Evolutionary conservation across 1,140 invertebrate species (phyloP), one percentile per base, ranked within the genome.

Genomic region (Oryctes rhinoceros): DNA sequence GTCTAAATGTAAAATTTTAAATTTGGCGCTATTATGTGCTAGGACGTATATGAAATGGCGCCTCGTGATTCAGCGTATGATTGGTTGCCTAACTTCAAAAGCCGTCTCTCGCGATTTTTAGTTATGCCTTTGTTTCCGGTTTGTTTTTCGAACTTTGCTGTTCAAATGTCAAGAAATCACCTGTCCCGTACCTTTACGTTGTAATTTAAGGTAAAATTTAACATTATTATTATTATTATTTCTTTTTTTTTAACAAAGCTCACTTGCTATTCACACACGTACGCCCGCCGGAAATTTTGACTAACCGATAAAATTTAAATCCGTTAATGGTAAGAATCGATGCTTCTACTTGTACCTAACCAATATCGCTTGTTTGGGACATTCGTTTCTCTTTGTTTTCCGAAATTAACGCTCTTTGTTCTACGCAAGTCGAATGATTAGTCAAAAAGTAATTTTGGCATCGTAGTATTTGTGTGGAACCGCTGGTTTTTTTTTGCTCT

Each of bases 401-500:
- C 11, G 10, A 71, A 35, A 71, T 35, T 71, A 44, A 59, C 35
- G 24, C 24, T 71, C 65, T 35, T 71, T 71, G 65, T 35, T 71
- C 35, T 71, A 76, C 75, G 75, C 47, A 76, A 39, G 18, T n/a
- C 1, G 7, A 30, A 76, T 76, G 47, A 47, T 47, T 47, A 76
- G 39, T 76, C 47, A 47, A 76, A 44, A 76, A 76, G 47, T 76
- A 76, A 76, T 76, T 76, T 76, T 76, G 47, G 75, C 18, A 30
- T 71, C 24, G 62, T 44, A 44, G 39, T 44, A 44, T 71, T 71
- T 71, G 53, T 59, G 13, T n/a, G 65, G 37, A 20, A 78, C 49
- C 20, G 30, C 77, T 77, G 76, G 77, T 78, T 78, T 78, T 44
- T 10, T 44, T 10, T 44, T 30, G 24, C 39, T 44, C 39, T 44